A percentile compares a stretch with the other conserved stretches of the same genome.
Conservation (phyloP, 1,140 invertebrate species). For the Bilobella aurantiaca region DNA sequence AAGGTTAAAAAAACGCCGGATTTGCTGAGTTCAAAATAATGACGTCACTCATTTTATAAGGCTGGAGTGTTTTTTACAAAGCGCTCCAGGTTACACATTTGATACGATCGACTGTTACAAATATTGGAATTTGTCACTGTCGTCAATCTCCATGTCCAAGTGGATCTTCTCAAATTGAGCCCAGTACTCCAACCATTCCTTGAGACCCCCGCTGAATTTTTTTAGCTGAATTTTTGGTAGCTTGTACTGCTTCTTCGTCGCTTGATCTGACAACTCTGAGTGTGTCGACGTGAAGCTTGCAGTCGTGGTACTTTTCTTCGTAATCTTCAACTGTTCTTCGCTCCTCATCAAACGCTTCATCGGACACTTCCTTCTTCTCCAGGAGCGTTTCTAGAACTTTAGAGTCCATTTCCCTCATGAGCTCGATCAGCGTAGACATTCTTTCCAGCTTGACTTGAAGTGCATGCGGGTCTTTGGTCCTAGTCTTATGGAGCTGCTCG, state of each 20-base stretch:
- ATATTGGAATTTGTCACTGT: too few relatives aligned
- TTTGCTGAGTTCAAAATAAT: too few relatives aligned
- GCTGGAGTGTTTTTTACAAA: too few relatives aligned
- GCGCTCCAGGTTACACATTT: too few relatives aligned
- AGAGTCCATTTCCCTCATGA: neutral
- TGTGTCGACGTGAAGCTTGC: too few relatives aligned
- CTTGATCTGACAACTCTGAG: too few relatives aligned
- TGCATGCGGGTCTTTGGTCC: neutral
- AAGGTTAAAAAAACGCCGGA: too few relatives aligned
- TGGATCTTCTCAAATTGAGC: too few relatives aligned
- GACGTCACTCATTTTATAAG: too few relatives aligned
- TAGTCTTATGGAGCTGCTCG: too few relatives aligned
- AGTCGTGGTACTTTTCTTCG: neutral
- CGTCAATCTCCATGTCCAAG: too few relatives aligned
- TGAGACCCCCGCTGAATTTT: too few relatives aligned
- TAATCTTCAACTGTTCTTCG: neutral
- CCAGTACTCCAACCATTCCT: conserved; percentile 39
- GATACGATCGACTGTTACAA: conserved; percentile 23
- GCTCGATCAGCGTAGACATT: neutral
- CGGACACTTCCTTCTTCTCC: neutral
- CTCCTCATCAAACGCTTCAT: neutral
- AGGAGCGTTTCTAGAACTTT: neutral
- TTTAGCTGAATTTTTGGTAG: conserved; percentile 15
- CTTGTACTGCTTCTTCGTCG: neutral
- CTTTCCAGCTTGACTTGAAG: neutral